Evolutionary conservation across 2,797 vertebrate genomes (phyloP).

Genomic region (Malurus leucopterus): DNA sequence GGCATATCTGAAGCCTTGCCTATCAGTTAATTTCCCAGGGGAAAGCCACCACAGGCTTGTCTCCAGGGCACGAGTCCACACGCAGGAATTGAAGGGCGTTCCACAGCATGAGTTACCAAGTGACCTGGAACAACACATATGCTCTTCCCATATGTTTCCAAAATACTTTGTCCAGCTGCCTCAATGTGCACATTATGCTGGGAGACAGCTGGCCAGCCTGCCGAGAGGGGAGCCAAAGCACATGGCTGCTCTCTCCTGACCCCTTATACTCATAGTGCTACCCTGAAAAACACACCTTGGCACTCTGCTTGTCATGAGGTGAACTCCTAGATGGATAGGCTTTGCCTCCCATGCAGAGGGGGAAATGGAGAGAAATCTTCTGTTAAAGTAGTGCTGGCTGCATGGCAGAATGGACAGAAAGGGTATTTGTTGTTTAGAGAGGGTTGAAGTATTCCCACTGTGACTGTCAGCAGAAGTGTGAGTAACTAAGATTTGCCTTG

Average conservation of each 20-base stretch:
- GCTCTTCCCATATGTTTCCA: conserved; percentile 31
- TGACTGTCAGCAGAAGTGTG: not conserved
- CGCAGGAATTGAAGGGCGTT: conserved; percentile 19
- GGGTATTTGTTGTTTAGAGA: not conserved
- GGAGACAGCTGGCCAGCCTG: conserved; percentile 34
- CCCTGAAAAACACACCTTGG: conserved; percentile 42
- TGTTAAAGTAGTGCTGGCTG: not conserved
- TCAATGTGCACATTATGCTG: conserved; percentile 44
- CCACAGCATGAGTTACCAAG: conserved; percentile 11
- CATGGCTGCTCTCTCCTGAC: conserved; percentile 8
- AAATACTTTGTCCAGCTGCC: conserved; percentile 51
- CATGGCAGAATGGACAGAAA: not conserved
- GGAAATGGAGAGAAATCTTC: not conserved
- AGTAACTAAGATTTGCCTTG: not conserved
- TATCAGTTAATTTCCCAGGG: conserved; percentile 4
- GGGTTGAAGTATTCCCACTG: not conserved
- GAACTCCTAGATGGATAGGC: not conserved
- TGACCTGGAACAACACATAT: conserved; percentile 58
- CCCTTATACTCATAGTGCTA: not conserved
- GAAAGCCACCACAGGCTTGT: not conserved
- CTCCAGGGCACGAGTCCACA: not conserved
- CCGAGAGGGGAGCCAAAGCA: not conserved
- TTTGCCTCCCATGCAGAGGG: not conserved
- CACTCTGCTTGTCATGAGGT: conserved; percentile 15
- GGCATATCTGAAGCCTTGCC: not conserved